Conservation (phyloP, 2,797 vertebrate species). For the Dallia pectoralis region DNA sequence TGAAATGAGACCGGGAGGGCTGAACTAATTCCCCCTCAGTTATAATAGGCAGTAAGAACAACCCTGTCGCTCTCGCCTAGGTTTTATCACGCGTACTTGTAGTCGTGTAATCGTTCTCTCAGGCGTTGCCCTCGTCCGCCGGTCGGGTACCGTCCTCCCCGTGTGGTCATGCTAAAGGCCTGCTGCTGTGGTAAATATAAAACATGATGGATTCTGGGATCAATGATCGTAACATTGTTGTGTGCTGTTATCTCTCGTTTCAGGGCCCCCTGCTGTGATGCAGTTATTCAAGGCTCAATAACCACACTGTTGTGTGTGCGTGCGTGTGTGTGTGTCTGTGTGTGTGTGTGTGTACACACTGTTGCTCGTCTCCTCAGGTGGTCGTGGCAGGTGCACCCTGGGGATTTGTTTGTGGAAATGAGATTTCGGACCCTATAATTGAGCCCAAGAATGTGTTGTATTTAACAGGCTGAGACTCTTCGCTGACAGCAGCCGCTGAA, state of each 20-base stretch:
- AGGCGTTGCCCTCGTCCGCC: slow-evolving; percentile 24
- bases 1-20: not conserved
- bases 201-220: slow-evolving; percentile 52
- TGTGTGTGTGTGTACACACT: slow-evolving; percentile 22
- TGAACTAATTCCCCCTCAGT: not conserved
- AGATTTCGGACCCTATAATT: slow-evolving; percentile 41
- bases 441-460: slow-evolving; percentile 53
- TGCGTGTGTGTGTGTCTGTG: slow-evolving; percentile 9
- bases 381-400: slow-evolving; percentile 16
- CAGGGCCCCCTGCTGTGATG: slow-evolving; percentile 52
- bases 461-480: slow-evolving; percentile 46
- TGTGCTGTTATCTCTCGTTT: slow-evolving; percentile 55
- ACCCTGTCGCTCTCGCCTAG: slow-evolving; percentile 4
- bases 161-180: slow-evolving; percentile 12
- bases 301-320: slow-evolving; percentile 18
- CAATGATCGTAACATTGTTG: slow-evolving; percentile 47
- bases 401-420: slow-evolving; percentile 42
- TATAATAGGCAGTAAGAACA: slow-evolving; percentile 33
- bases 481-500: slow-evolving; percentile 41
- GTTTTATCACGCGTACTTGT: slow-evolving; percentile 31
- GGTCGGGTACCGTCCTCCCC: not conserved
- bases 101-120: slow-evolving; percentile 34
- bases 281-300: slow-evolving; percentile 50
- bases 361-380: not conserved
- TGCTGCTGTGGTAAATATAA: slow-evolving; percentile 30